phyloP scores from a whole-genome alignment of 1,140 invertebrate genomes.

The Ruditapes philippinarum region DNA sequence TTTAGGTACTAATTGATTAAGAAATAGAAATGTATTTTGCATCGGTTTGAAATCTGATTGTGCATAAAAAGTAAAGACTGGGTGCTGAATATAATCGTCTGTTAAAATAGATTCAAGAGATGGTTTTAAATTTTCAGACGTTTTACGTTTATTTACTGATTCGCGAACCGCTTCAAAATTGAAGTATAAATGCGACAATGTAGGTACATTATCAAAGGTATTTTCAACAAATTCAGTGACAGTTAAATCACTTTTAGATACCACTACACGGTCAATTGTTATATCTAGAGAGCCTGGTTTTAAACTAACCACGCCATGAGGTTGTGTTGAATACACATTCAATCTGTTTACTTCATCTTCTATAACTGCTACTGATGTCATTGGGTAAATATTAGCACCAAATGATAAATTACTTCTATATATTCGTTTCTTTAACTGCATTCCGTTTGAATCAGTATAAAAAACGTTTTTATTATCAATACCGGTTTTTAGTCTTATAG shows the following conservation, averaged over 20 bases:
- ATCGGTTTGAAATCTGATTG: background rate
- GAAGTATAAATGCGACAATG: background rate
- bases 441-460: constrained; percentile 97
- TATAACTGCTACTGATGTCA: constrained; percentile 94
- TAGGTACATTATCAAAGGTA: background rate
- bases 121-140: background rate
- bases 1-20: background rate
- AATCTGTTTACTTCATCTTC: constrained; percentile 90
- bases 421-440: constrained; percentile 89
- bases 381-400: constrained; percentile 96
- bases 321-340: constrained; percentile 93
- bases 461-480: constrained; percentile 89
- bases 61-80: background rate
- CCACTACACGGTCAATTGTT: constrained; percentile 92
- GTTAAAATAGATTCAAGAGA: background rate
- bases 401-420: constrained; percentile 90
- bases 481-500: constrained; percentile 94
- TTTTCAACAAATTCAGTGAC: background rate
- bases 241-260: background rate
- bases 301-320: constrained; percentile 93
- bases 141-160: too few relatives aligned
- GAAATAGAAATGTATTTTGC: background rate
- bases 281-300: constrained; percentile 94
- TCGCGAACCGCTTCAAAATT: background rate
- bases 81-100: background rate